Percentiles rank a stretch among this genome's conserved stretches.
Evolutionary conservation across 2,888 invertebrate genomes (phyloP).

Genomic region (Agrotis exclamationis): DNA sequence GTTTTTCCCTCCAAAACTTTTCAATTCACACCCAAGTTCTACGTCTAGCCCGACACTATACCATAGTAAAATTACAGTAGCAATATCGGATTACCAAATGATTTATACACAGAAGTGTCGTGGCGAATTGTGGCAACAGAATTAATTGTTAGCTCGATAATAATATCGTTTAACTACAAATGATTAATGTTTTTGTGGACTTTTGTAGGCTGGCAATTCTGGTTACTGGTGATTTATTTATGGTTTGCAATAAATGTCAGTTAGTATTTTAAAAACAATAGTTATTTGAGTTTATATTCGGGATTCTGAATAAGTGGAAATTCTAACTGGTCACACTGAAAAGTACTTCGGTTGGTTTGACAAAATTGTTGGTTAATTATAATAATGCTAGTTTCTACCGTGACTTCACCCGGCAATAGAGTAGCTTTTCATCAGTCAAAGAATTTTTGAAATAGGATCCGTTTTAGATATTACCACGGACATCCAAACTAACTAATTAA

Average conservation of each 20-base stretch:
- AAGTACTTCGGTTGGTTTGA: not conserved
- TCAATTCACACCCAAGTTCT: slow-evolving; percentile 19
- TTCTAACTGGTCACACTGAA: not conserved
- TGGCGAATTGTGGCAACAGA: slow-evolving; percentile 67
- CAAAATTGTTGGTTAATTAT: not conserved
- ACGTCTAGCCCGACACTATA: slow-evolving; percentile 50
- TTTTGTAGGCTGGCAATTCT: slow-evolving; percentile 62
- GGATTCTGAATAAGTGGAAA: not conserved
- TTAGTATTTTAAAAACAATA: slow-evolving; percentile 36
- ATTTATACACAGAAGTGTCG: slow-evolving; percentile 81
- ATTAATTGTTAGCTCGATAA: slow-evolving; percentile 80
- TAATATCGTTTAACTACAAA: slow-evolving; percentile 73
- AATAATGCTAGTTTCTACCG: no score
- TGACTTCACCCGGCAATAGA: no score
- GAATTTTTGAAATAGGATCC: no score
- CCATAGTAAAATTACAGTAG: slow-evolving; percentile 69
- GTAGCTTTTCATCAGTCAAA: no score
- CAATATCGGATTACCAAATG: slow-evolving; percentile 78
- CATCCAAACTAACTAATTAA: no score
- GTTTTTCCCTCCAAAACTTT: not conserved
- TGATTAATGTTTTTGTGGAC: slow-evolving; percentile 72
- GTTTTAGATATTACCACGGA: no score
- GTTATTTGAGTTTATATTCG: not conserved
- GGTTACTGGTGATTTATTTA: slow-evolving; percentile 51
- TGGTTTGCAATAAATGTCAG: slow-evolving; percentile 26